A percentile compares a stretch with the other conserved stretches of the same genome.
Conservation (phyloP, 2,113 vertebrate species). For the Gallinago jamesoni region DNA sequence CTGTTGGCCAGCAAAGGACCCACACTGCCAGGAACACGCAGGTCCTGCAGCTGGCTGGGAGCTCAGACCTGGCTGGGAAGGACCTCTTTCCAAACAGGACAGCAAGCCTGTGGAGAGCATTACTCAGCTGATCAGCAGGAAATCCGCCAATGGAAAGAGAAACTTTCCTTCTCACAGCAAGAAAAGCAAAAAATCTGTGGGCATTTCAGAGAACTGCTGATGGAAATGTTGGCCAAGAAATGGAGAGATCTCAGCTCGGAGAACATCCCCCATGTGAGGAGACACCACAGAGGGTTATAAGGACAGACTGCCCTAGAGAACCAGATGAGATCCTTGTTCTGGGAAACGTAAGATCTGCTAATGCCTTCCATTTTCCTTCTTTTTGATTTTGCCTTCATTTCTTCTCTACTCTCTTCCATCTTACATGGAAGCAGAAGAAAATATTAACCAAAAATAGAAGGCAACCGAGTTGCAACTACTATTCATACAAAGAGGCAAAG, state of each 20-base stretch:
- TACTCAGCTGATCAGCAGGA: slow-evolving; percentile 58
- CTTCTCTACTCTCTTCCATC: neutral
- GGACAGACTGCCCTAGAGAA: slow-evolving; percentile 3
- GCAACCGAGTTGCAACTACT: neutral
- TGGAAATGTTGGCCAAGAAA: slow-evolving; percentile 36
- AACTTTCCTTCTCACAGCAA: slow-evolving; percentile 52
- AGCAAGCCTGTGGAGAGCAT: slow-evolving; percentile 55
- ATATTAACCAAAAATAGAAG: neutral
- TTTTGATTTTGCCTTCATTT: neutral
- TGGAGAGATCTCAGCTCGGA: neutral
- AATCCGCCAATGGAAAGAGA: slow-evolving; percentile 50
- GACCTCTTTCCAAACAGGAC: slow-evolving; percentile 51
- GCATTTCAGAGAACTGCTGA: slow-evolving; percentile 18
- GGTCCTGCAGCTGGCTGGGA: slow-evolving; percentile 41
- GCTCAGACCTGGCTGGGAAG: slow-evolving; percentile 7
- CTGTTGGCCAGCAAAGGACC: slow-evolving; percentile 10
- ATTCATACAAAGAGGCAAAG: neutral
- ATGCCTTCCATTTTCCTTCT: neutral
- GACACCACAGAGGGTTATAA: neutral
- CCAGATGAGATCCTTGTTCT: neutral
- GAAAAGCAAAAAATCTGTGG: slow-evolving; percentile 4
- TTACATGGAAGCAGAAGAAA: neutral
- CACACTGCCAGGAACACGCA: neutral
- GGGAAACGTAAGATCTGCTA: neutral
- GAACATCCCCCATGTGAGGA: neutral